Conservation (phyloP, 1,140 invertebrate species). For the Globodera ellingtonae region DNA sequence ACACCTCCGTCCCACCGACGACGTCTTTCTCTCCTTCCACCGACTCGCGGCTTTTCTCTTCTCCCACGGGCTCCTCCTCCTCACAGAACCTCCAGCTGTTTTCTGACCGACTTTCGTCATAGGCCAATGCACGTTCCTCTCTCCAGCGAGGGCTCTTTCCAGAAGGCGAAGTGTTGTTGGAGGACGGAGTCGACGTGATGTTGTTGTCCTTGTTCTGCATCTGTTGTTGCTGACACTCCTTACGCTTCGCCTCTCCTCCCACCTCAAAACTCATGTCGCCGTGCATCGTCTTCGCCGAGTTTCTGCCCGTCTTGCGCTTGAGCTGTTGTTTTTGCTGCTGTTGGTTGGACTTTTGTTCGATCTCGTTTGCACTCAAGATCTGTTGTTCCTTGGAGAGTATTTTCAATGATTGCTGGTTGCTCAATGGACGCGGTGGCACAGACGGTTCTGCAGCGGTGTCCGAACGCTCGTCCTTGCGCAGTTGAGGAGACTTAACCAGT, state of each 20-base stretch:
- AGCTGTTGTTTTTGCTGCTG: background rate
- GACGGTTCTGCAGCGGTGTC: background rate
- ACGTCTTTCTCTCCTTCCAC: background rate
- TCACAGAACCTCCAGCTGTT: background rate
- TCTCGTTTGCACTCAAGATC: background rate
- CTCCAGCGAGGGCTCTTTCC: slow-evolving; percentile 17
- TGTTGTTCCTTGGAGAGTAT: background rate
- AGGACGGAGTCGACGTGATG: background rate
- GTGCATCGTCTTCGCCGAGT: no score
- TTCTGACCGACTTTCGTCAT: slow-evolving; percentile 29
- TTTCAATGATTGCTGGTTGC: background rate
- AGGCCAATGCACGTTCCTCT: slow-evolving; percentile 21
- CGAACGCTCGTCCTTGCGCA: slow-evolving; percentile 10
- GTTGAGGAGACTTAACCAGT: slow-evolving; percentile 10
- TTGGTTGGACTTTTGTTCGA: background rate
- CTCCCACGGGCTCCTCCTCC: slow-evolving; percentile 10
- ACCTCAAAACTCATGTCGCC: background rate
- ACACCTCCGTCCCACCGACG: background rate
- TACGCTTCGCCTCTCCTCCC: background rate
- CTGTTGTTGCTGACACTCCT: background rate
- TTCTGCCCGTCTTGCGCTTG: background rate
- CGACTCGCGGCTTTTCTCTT: background rate
- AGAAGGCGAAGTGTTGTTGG: background rate
- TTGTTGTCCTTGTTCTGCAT: background rate
- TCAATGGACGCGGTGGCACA: background rate